Base-by-base conservation (phyloP, 64 coral and sea anemone genomes). In the Anthopleura sola region DNA sequence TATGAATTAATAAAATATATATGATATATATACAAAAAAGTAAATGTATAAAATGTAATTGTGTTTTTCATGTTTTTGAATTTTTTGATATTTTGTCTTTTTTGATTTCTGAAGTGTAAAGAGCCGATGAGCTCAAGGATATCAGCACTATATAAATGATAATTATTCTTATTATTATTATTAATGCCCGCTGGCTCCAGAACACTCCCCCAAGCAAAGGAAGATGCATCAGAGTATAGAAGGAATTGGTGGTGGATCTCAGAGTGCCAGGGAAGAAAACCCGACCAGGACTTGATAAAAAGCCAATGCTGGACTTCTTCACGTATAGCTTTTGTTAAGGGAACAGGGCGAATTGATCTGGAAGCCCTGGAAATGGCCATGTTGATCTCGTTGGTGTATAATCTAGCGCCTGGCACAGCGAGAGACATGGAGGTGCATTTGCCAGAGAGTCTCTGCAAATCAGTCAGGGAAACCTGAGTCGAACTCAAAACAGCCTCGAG, bases 351-450 rank as follows among this genome's bases (percentile, higher is more conserved):
- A 3, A 55, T 75, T 0, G 87, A 93, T 16, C 24, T 37, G 8
- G 37, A 23, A 0, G 48, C 84, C 1, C 37, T 36, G 6, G 86
- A 74, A 31, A 95, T 88, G 6, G 81, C 89, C 33, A 82, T 47
- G 71, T 91, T 95, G 54, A 88, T 91, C 37, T 91, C 64, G 37
- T 88, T 91, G 10, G 83, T 95, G 56, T 78, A 91, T 13, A 95
- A 23, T 5, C 86, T 39, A 32, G 89, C 89, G 23, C 93, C 93
- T 20, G 88, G 86, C 5, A 91, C 53, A 1, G 93, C 88, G 1
- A 91, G 16, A 38, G 89, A 88, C 9, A 88, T 74, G 0, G 93
- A 91, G 3, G 80, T 78, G 78, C 86, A 91, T 53, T 91, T 95
- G 21, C 88, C 93, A 28, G 88, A 14, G 9, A 86, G 39, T 4